These are phyloP conservation scores for Morinoia aosen DNA, from an alignment of 2,888 invertebrate species.

Conservation along the genomic window DNA sequence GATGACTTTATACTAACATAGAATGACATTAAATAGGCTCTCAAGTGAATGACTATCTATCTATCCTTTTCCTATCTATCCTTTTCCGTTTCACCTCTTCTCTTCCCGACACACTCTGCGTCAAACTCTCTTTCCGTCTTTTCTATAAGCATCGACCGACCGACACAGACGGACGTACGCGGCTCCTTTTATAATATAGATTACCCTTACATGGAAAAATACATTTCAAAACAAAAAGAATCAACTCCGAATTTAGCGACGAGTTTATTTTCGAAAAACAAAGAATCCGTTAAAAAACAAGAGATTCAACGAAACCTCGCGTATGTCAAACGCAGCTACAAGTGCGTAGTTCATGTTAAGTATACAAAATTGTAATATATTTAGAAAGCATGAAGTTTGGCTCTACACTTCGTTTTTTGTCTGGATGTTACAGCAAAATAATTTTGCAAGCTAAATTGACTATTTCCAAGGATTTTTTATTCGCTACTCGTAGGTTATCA, in stretches of 20 bases:
- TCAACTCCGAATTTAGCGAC: too few species aligned
- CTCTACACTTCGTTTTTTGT: neutral
- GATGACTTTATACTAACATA: neutral
- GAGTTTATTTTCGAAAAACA: neutral
- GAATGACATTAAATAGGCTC: neutral
- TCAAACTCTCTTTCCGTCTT: too few species aligned
- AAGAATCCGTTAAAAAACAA: neutral
- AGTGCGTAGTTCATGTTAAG: neutral
- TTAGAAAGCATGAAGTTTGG: neutral
- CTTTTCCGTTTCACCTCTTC: too few species aligned
- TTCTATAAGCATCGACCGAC: too few species aligned
- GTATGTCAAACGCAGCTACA: neutral
- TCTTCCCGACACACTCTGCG: too few species aligned
- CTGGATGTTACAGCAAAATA: neutral
- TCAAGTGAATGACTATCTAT: neutral
- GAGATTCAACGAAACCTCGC: neutral
- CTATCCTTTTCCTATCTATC: too few species aligned
- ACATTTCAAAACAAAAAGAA: too few species aligned
- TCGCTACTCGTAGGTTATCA: too few species aligned
- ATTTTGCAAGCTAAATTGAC: neutral
- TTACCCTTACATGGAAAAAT: too few species aligned
- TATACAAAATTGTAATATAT: neutral
- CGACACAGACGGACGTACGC: too few species aligned
- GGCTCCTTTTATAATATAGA: too few species aligned
- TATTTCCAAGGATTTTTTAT: neutral